These are phyloP conservation scores for Spodoptera littoralis DNA, from an alignment of 2,888 invertebrate species.

Conservation along the genomic window DNA sequence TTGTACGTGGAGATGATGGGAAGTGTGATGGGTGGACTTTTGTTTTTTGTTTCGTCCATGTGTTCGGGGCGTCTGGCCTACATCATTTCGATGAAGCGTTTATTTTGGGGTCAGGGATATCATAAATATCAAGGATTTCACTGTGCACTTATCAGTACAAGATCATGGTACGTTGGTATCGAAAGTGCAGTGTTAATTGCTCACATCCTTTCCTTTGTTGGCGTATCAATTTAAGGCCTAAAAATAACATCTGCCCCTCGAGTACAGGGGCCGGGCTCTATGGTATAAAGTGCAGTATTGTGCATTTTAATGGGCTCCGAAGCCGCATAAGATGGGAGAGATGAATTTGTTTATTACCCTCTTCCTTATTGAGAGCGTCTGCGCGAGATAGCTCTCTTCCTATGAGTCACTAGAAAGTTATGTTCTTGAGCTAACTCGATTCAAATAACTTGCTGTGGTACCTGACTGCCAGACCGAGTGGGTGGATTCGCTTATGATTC, in stretches of 20 bases:
- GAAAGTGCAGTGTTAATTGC: conserved; percentile 85
- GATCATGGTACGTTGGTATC: conserved; percentile 68
- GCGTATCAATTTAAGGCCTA: conserved; percentile 85
- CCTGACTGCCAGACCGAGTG: conserved; percentile 67
- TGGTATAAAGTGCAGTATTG: conserved; percentile 87
- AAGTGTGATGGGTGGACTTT: conserved; percentile 74
- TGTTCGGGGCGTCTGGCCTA: conserved; percentile 69
- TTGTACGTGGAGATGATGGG: conserved; percentile 81
- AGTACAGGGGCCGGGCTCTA: conserved; percentile 71
- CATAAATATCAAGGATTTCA: conserved; percentile 63
- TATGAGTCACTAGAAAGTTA: conserved; percentile 89
- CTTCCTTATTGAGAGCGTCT: conserved; percentile 89
- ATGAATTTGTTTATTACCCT: conserved; percentile 89
- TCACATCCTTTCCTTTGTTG: conserved; percentile 86
- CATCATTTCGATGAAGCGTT: conserved; percentile 64
- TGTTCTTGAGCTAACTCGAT: conserved; percentile 84
- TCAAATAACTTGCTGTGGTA: conserved; percentile 75
- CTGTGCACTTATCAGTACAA: conserved; percentile 57
- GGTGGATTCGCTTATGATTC: conserved; percentile 53
- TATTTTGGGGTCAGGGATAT: conserved; percentile 65
- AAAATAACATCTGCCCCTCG: conserved; percentile 84
- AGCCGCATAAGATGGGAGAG: conserved; percentile 87
- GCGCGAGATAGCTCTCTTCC: conserved; percentile 87
- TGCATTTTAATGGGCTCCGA: conserved; percentile 85
- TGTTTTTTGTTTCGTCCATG: conserved; percentile 66